Conservation (phyloP, 2,113 vertebrate species). For the Eonycteris spelaea region DNA sequence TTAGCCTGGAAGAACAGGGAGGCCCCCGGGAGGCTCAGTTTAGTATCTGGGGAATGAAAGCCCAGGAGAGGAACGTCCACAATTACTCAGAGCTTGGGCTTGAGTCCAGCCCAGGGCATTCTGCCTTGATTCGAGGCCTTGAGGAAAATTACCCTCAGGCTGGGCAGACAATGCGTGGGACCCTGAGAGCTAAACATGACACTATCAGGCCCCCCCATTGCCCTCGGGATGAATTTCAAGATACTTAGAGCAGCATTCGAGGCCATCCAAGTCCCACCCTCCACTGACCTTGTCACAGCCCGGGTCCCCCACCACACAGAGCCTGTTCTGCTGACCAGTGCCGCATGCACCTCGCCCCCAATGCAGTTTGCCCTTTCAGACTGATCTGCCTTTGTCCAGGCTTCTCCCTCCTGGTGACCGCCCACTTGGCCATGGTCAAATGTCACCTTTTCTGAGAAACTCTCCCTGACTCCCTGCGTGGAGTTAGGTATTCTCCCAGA, state of each 20-base stretch:
- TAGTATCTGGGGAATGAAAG: not conserved
- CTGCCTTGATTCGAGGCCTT: not conserved
- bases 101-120: not conserved
- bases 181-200: rapidly evolving
- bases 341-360: not conserved
- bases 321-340: not conserved
- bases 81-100: not conserved
- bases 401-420: not conserved
- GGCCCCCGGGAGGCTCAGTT: not conserved
- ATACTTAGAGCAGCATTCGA: not conserved
- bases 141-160: not conserved
- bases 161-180: not conserved
- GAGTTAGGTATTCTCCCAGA: not conserved
- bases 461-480: not conserved
- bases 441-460: not conserved
- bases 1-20: not conserved
- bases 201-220: not conserved
- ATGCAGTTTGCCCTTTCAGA: not conserved
- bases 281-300: not conserved
- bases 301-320: not conserved
- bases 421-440: not conserved
- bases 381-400: not conserved
- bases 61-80: not conserved
- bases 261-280: not conserved
- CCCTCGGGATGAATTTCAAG: not conserved